Conservation (phyloP, 2,113 vertebrate genomes). For the Psittacus erithacus region DNA sequence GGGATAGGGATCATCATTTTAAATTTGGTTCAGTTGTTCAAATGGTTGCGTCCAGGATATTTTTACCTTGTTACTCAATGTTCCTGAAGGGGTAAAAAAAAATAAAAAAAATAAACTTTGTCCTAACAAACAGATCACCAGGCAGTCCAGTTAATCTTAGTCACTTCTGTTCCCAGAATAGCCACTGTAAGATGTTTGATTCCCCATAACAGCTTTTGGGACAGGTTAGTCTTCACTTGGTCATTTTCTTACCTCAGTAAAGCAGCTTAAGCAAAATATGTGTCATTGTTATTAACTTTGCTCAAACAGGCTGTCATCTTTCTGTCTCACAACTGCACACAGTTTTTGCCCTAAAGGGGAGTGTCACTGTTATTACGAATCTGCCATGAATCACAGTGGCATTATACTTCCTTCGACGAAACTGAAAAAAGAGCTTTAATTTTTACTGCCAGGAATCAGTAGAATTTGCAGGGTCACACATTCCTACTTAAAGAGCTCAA, state of each 20-base stretch:
- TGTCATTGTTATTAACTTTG: background rate
- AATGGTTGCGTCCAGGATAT: background rate
- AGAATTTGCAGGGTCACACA: background rate
- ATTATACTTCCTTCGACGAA: background rate
- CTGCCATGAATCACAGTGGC: background rate
- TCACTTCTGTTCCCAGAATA: background rate
- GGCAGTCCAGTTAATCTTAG: background rate
- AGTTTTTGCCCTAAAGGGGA: background rate
- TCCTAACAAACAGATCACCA: background rate
- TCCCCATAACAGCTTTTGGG: background rate
- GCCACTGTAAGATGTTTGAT: background rate
- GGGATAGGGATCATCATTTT: background rate
- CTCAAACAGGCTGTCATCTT: background rate
- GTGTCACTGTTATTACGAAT: background rate
- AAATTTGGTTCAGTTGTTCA: background rate
- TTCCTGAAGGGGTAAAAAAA: background rate
- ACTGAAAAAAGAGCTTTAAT: background rate
- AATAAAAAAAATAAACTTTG: background rate
- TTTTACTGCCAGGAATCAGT: background rate
- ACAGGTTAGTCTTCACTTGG: background rate
- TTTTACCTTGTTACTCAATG: background rate
- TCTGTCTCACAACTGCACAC: background rate
- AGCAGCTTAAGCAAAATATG: background rate
- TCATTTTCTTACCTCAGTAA: background rate
- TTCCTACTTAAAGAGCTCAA: background rate